A percentile compares a stretch with the other conserved stretches of the same genome.
phyloP scores from a whole-genome alignment of 2,113 vertebrate species.

The Mesoclemmys tuberculata region DNA sequence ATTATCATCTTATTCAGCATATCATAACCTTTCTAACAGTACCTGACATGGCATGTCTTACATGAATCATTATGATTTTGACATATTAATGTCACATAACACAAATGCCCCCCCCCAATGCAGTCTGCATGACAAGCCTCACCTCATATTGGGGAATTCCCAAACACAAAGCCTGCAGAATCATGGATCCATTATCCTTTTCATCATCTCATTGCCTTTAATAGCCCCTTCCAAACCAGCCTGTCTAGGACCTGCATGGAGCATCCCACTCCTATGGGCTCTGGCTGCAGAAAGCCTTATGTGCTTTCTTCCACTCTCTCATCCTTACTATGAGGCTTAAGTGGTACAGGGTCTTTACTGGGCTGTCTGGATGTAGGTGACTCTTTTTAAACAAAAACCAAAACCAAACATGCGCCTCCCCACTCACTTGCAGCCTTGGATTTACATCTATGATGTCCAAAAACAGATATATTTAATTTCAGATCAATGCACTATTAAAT shows the following conservation, averaged over 20 bases:
- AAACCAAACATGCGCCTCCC: neutral
- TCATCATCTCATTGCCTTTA: neutral
- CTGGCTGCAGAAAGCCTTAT: neutral
- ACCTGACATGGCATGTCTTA: too few species aligned
- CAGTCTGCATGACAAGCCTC: too few species aligned
- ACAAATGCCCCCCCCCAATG: too few species aligned
- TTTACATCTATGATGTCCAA: accelerated
- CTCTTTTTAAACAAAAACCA: too few species aligned
- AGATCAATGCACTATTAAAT: neutral
- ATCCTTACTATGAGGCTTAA: too few species aligned
- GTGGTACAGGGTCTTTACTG: too few species aligned
- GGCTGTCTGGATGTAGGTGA: too few species aligned
- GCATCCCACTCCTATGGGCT: neutral
- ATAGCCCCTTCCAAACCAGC: neutral
- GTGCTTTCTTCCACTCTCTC: neutral
- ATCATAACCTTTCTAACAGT: too few species aligned
- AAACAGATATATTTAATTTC: constrained; percentile 13
- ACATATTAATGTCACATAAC: too few species aligned
- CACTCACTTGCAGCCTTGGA: neutral
- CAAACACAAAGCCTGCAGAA: neutral
- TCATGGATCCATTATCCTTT: neutral
- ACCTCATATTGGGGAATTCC: neutral
- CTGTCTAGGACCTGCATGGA: neutral
- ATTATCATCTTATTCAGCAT: too few species aligned
- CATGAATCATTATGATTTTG: too few species aligned